Conservation (phyloP, 2,113 vertebrate species). For the Megaleporinus macrocephalus region DNA sequence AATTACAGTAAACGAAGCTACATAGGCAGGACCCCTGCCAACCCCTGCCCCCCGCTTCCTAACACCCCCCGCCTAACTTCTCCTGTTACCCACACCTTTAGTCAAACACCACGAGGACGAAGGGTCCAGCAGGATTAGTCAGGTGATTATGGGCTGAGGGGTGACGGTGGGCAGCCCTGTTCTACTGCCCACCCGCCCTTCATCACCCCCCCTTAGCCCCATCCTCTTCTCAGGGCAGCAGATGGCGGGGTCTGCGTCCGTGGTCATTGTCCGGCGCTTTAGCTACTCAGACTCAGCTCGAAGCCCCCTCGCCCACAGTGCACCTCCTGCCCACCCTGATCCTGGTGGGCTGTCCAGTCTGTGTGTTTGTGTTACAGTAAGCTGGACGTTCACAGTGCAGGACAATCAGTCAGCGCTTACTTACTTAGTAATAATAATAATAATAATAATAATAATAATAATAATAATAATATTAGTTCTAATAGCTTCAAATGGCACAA, state of each 20-base stretch:
- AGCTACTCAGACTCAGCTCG: conserved; percentile 54
- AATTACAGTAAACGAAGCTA: background rate
- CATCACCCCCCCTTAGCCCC: conserved; percentile 66
- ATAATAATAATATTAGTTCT: too few species aligned
- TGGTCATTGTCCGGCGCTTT: conserved; percentile 69
- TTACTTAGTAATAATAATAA: too few species aligned
- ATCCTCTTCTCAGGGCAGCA: conserved; percentile 78
- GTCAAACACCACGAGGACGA: conserved; percentile 79
- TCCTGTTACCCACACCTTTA: conserved; percentile 82
- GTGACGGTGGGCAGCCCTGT: conserved; percentile 59
- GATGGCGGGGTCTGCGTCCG: conserved; percentile 84
- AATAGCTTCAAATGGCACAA: too few species aligned
- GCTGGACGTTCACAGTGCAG: too few species aligned
- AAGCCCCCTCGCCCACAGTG: conserved; percentile 66
- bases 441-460: too few species aligned
- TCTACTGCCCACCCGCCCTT: conserved; percentile 66
- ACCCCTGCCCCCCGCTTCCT: background rate
- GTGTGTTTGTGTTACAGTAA: too few species aligned
- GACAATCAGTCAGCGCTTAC: too few species aligned
- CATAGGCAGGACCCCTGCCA: background rate
- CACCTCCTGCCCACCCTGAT: conserved; percentile 37
- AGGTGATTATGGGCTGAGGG: conserved; percentile 70
- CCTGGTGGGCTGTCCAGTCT: too few species aligned
- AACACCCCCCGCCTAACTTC: conserved; percentile 72
- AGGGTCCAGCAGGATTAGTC: conserved; percentile 78